Percentiles rank a stretch among this genome's conserved stretches.
phyloP scores from a whole-genome alignment of 2,797 vertebrate genomes.

The Anguilla anguilla region DNA sequence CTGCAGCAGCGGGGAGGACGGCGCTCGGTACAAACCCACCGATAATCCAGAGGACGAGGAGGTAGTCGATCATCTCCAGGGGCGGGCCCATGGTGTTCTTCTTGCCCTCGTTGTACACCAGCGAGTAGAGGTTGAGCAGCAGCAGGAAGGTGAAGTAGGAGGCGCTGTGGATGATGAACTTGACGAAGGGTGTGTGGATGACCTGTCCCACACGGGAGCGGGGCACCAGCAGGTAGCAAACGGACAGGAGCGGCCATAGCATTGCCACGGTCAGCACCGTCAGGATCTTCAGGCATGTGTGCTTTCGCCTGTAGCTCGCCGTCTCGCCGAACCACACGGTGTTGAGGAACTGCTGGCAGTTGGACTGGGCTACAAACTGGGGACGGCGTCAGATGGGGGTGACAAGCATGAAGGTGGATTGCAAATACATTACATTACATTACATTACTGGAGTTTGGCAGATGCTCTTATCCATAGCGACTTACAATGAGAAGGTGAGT shows the following conservation, averaged over 20 bases:
- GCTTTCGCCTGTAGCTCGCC: slow-evolving; percentile 94
- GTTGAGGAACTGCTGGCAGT: slow-evolving; percentile 99
- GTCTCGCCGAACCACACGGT: slow-evolving; percentile 98
- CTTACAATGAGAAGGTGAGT: not conserved
- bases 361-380: slow-evolving; percentile 97
- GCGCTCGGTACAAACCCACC: slow-evolving; percentile 74
- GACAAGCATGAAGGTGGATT: slow-evolving; percentile 43
- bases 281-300: slow-evolving; percentile 94
- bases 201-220: slow-evolving; percentile 92
- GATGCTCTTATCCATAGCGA: slow-evolving; percentile 37
- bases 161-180: slow-evolving; percentile 98
- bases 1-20: not conserved
- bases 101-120: slow-evolving; percentile 92
- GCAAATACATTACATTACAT: slow-evolving; percentile 38
- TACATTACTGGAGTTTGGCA: not conserved
- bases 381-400: not conserved
- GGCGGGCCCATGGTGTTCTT: slow-evolving; percentile 95
- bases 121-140: slow-evolving; percentile 93
- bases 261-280: slow-evolving; percentile 89
- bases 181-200: slow-evolving; percentile 98
- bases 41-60: slow-evolving; percentile 96
- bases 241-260: slow-evolving; percentile 93
- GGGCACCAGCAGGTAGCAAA: slow-evolving; percentile 94
- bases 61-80: slow-evolving; percentile 91
- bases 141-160: slow-evolving; percentile 97